Percentiles rank a stretch among this genome's conserved stretches.
Evolutionary conservation across 2,113 vertebrate genomes (phyloP).

Genomic region (Fulica atra): DNA sequence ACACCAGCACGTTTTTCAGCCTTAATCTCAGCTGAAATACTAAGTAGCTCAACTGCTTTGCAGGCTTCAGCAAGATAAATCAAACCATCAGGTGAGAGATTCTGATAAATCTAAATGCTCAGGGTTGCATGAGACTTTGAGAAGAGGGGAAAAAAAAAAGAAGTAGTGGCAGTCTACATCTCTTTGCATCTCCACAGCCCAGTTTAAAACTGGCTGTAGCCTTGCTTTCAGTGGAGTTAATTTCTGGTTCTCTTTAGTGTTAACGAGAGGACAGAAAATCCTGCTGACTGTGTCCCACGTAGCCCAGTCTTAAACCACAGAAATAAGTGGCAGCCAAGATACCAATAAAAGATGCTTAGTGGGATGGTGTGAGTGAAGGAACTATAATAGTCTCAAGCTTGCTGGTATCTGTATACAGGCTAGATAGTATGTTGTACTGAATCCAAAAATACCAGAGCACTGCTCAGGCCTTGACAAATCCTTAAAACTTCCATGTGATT

Average conservation of each 20-base stretch:
- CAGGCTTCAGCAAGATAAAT: background rate
- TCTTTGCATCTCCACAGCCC: background rate
- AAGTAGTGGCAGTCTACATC: background rate
- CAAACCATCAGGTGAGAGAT: background rate
- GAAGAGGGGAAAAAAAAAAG: background rate
- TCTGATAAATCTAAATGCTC: conserved; percentile 24
- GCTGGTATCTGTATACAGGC: background rate
- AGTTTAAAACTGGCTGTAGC: background rate
- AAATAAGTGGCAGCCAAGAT: conserved; percentile 16
- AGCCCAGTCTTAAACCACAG: conserved; percentile 16
- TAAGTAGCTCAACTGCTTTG: background rate
- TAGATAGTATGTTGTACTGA: background rate
- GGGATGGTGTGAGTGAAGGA: conserved; percentile 28
- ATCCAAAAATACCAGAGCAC: background rate
- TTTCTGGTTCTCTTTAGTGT: background rate
- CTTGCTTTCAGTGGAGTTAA: background rate
- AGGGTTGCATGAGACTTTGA: background rate
- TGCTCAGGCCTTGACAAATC: background rate
- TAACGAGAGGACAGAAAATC: conserved; percentile 15
- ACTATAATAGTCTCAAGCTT: conserved; percentile 7
- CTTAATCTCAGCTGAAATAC: background rate
- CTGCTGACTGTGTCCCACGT: background rate
- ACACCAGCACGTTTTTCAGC: background rate
- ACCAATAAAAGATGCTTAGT: conserved; percentile 30
- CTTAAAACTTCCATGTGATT: background rate